These are phyloP conservation scores for Pachydiplax longipennis DNA, from an alignment of 2,888 invertebrate genomes.

Conservation along the genomic window DNA sequence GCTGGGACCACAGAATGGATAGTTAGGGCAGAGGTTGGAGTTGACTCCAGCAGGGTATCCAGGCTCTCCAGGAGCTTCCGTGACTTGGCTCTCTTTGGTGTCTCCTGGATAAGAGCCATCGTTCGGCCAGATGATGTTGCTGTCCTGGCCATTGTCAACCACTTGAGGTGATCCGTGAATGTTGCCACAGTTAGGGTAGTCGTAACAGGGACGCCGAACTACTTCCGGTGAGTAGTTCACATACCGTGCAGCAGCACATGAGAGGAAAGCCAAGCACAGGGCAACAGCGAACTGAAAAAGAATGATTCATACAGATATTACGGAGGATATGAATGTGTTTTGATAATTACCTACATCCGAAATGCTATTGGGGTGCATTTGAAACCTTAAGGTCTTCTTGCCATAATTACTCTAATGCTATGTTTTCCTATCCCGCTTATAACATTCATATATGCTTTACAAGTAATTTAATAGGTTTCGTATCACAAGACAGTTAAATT, in stretches of 20 bases:
- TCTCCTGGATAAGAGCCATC: neutral
- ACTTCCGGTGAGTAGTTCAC: neutral
- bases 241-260: neutral
- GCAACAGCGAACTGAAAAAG: neutral
- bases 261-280: neutral
- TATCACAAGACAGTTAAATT: too few species aligned
- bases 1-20: neutral
- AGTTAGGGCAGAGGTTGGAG: constrained; percentile 19
- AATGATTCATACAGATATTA: neutral
- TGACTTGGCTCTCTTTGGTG: neutral
- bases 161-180: neutral
- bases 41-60: constrained; percentile 26
- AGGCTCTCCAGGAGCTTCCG: neutral
- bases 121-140: neutral
- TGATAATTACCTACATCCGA: too few species aligned
- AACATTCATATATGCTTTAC: too few species aligned
- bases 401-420: too few species aligned
- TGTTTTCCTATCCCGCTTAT: too few species aligned
- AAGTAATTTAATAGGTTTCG: too few species aligned
- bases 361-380: too few species aligned
- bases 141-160: neutral
- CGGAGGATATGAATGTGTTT: too few species aligned
- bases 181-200: neutral
- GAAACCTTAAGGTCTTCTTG: too few species aligned
- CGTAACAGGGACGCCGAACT: neutral